Conservation (phyloP, 2,113 vertebrate species). For the Stictonetta naevosa region DNA sequence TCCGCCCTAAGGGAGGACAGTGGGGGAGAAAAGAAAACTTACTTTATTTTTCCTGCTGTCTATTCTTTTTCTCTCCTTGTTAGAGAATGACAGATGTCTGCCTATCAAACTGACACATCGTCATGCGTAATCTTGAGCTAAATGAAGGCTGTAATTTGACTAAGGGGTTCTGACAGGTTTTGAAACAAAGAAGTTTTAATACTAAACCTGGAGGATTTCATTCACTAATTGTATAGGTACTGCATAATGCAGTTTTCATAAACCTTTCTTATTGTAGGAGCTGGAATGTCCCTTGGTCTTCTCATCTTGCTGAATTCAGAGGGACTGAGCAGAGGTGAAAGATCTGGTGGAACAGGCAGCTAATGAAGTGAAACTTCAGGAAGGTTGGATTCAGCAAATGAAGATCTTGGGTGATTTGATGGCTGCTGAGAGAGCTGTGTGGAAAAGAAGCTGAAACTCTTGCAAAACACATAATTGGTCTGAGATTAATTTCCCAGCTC, state of each 20-base stretch:
- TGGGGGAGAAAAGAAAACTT: neutral
- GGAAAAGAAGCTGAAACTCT: neutral
- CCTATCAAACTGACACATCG: neutral
- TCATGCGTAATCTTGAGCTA: neutral
- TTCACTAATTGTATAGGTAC: neutral
- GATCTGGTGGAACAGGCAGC: neutral
- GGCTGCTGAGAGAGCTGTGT: neutral
- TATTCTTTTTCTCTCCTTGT: neutral
- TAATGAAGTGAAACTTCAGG: neutral
- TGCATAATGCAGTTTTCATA: neutral
- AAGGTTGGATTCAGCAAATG: neutral
- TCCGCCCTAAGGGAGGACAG: neutral
- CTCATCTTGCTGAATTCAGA: neutral
- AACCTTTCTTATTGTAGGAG: neutral
- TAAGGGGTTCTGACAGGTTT: conserved; percentile 3
- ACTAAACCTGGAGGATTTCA: neutral
- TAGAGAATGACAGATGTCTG: neutral
- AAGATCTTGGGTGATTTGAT: neutral
- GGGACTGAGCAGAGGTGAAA: neutral
- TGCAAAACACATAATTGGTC: neutral
- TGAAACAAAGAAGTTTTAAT: neutral
- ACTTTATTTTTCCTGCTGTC: neutral
- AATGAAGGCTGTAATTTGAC: conserved; percentile 24
- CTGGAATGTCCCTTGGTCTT: neutral
- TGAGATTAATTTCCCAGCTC: neutral